Percentiles rank a stretch among this genome's conserved stretches.
Conservation (phyloP, 2,113 vertebrate species). For the Cololabis saira region DNA sequence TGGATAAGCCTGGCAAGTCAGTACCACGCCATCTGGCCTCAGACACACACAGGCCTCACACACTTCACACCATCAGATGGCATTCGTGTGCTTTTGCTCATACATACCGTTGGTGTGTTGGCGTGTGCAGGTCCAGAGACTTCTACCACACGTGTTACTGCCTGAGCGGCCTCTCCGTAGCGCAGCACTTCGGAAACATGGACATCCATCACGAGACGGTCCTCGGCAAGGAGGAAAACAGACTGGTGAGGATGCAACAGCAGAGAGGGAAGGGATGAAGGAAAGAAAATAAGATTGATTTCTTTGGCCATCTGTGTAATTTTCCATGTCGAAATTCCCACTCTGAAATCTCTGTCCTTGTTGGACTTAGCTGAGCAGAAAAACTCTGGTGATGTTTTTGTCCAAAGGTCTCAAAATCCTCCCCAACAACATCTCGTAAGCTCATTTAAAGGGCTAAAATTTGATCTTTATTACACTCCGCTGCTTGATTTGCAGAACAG, state of each 20-base stretch:
- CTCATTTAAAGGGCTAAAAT: too few species aligned
- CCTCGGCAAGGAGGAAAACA: slow-evolving; percentile 88
- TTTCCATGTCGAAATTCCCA: too few species aligned
- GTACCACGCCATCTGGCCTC: slow-evolving; percentile 73
- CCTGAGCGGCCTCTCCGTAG: slow-evolving; percentile 93
- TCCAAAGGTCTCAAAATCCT: too few species aligned
- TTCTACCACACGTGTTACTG: slow-evolving; percentile 99
- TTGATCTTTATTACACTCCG: too few species aligned
- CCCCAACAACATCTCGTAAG: too few species aligned
- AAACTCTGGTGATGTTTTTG: too few species aligned
- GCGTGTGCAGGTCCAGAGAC: slow-evolving; percentile 87
- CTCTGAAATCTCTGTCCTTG: too few species aligned
- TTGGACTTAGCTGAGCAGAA: too few species aligned
- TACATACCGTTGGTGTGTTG: neutral
- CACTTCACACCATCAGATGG: neutral
- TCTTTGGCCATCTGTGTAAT: too few species aligned
- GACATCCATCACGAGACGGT: slow-evolving; percentile 87
- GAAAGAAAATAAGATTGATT: too few species aligned
- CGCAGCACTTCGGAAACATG: slow-evolving; percentile 94
- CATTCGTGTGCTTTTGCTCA: neutral
- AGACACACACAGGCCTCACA: slow-evolving; percentile 13
- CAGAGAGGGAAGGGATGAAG: neutral
- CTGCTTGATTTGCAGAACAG: too few species aligned
- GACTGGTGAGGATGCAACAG: slow-evolving; percentile 84
- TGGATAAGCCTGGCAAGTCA: slow-evolving; percentile 98